phyloP scores from a whole-genome alignment of 2,888 invertebrate species.

The Endomychus coccineus region DNA sequence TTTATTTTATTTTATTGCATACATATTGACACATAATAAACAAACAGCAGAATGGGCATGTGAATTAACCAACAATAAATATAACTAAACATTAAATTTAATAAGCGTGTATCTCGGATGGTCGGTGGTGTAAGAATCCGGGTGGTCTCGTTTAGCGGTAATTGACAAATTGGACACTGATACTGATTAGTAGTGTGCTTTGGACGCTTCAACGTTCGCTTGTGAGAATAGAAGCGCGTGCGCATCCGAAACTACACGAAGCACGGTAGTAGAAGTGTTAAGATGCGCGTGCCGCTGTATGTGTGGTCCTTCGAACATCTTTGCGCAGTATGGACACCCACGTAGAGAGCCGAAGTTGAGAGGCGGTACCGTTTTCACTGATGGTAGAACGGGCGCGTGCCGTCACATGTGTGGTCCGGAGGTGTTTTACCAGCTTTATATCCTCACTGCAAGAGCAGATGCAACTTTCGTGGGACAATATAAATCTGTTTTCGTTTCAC shows the following conservation, averaged over 20 bases:
- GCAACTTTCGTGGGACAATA: too few species aligned
- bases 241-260: conserved; percentile 16
- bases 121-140: conserved; percentile 14
- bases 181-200: conserved; percentile 12
- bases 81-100: too few species aligned
- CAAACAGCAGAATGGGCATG: too few species aligned
- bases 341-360: conserved; percentile 21
- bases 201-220: conserved; percentile 6
- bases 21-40: too few species aligned
- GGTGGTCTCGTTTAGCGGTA: conserved; percentile 20
- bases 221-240: conserved; percentile 14
- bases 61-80: too few species aligned
- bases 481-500: too few species aligned
- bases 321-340: conserved; percentile 24
- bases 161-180: conserved; percentile 22
- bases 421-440: conserved; percentile 12
- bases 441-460: too few species aligned
- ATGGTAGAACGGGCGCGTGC: conserved; percentile 21
- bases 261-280: conserved; percentile 6
- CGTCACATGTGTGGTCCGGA: conserved; percentile 22
- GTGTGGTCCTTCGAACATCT: conserved; percentile 24
- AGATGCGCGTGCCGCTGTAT: conserved; percentile 28
- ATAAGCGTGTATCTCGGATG: too few species aligned
- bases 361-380: conserved; percentile 14
- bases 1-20: too few species aligned